These are phyloP conservation scores for Alloplasta piceator DNA, from an alignment of 2,888 invertebrate genomes.

Conservation along the genomic window DNA sequence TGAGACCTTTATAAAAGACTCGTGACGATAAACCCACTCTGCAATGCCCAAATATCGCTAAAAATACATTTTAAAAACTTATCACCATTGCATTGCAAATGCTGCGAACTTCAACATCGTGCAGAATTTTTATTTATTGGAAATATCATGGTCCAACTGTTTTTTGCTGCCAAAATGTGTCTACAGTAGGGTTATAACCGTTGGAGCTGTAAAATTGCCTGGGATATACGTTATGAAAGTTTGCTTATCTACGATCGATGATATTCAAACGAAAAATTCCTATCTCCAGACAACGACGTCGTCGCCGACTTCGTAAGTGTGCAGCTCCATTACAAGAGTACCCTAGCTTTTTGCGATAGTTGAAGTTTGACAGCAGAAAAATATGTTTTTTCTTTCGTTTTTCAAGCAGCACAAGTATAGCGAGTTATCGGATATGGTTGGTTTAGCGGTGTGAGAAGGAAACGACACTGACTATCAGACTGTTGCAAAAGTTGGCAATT, in stretches of 20 bases:
- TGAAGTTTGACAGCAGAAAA: background rate
- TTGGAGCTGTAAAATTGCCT: too few species aligned
- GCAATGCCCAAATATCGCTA: too few species aligned
- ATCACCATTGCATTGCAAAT: too few species aligned
- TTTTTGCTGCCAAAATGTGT: too few species aligned
- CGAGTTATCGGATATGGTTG: background rate
- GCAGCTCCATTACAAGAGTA: constrained; percentile 31
- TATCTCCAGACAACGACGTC: background rate
- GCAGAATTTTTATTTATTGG: too few species aligned
- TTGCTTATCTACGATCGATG: background rate
- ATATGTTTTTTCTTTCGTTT: background rate
- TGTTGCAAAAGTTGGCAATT: constrained; percentile 72
- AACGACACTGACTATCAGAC: constrained; percentile 63
- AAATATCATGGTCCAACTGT: too few species aligned
- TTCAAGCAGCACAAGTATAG: background rate
- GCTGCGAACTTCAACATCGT: too few species aligned
- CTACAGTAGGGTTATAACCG: too few species aligned
- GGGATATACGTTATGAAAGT: background rate
- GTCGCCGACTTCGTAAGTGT: constrained; percentile 2
- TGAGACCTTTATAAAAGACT: too few species aligned
- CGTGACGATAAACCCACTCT: too few species aligned
- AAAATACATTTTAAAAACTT: too few species aligned
- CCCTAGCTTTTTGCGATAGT: constrained; percentile 20
- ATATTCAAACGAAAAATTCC: background rate
- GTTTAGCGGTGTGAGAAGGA: constrained; percentile 8